These are phyloP conservation scores for Prionailurus viverrinus DNA, from an alignment of 2,113 vertebrate genomes.

Conservation along the genomic window DNA sequence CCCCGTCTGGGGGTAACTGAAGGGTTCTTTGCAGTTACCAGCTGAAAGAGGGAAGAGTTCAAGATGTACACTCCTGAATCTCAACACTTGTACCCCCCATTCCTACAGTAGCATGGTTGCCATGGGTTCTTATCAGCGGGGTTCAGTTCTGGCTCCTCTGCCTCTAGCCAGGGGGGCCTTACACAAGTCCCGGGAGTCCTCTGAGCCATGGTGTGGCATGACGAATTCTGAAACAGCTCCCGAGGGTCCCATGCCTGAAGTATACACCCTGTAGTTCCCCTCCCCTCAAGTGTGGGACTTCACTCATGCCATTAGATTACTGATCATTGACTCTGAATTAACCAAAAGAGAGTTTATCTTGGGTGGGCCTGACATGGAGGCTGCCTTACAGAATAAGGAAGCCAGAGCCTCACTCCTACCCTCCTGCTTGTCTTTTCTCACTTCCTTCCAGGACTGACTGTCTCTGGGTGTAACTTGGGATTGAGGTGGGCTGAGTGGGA, in stretches of 20 bases:
- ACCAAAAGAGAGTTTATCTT: not conserved
- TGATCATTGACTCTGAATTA: not conserved
- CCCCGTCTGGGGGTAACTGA: not conserved
- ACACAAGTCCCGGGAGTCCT: not conserved
- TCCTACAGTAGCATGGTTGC: not conserved
- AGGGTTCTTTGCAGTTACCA: not conserved
- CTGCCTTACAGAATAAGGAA: not conserved
- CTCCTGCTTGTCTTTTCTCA: not conserved
- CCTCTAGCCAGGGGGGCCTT: not conserved
- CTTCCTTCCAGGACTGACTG: not conserved
- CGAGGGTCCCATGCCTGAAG: not conserved
- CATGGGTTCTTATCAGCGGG: not conserved
- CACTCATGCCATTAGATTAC: not conserved
- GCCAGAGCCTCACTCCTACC: not conserved
- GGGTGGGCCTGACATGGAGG: not conserved
- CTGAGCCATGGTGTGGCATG: not conserved
- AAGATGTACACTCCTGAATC: not conserved
- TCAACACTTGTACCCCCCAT: not conserved
- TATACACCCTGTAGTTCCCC: no score
- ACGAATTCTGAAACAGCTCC: not conserved
- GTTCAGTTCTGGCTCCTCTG: not conserved
- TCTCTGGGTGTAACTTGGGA: not conserved
- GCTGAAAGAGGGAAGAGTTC: not conserved
- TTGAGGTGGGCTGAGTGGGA: not conserved
- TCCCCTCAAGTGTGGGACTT: not conserved